Conservation (phyloP, 2,888 invertebrate species). For the Sesamia inferens region DNA sequence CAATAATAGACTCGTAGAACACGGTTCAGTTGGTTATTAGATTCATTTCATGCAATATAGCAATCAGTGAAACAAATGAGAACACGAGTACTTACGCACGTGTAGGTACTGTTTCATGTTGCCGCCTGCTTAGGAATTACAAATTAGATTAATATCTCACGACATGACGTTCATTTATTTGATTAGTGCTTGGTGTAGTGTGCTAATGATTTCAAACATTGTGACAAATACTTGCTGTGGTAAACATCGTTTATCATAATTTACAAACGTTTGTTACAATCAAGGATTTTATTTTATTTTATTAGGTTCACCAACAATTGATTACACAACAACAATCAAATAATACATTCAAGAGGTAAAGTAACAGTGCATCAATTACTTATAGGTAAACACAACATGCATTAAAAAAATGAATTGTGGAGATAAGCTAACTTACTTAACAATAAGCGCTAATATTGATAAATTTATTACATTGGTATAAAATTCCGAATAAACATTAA, state of each 20-base stretch:
- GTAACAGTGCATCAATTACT: too few species aligned
- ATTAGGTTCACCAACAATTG: too few species aligned
- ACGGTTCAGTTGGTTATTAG: constrained; percentile 35
- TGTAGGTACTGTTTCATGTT: constrained; percentile 3
- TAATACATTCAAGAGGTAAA: too few species aligned
- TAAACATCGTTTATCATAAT: neutral
- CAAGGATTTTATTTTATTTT: too few species aligned
- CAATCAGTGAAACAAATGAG: constrained; percentile 31
- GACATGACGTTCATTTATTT: neutral
- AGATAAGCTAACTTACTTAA: too few species aligned
- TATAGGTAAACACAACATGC: too few species aligned
- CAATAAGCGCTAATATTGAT: too few species aligned
- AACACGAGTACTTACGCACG: constrained; percentile 5
- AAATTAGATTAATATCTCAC: constrained; percentile 18
- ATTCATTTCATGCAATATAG: constrained; percentile 36
- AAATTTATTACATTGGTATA: too few species aligned
- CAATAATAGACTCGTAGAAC: constrained; percentile 17
- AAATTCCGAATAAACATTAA: too few species aligned
- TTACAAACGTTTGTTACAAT: neutral
- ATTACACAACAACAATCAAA: too few species aligned
- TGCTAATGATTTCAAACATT: neutral
- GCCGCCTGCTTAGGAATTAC: neutral
- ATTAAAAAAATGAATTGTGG: too few species aligned
- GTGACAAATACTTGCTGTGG: neutral
- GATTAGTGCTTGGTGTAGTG: neutral